A percentile compares a stretch with the other conserved stretches of the same genome.
These are phyloP conservation scores for Falco peregrinus DNA, from an alignment of 2,797 vertebrate genomes.

Conservation along the genomic window DNA sequence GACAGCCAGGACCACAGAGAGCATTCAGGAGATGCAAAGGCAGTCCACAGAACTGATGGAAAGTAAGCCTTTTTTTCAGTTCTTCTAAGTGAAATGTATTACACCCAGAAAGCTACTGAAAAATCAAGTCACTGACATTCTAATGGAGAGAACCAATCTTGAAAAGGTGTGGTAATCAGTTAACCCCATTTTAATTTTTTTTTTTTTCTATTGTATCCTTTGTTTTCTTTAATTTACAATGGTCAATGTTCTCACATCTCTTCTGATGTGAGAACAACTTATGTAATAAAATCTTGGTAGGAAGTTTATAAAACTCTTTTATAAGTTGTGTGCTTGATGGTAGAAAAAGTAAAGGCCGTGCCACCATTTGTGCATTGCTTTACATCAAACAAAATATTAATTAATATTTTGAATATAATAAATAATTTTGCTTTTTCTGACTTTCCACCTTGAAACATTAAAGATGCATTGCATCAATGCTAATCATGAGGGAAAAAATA, in stretches of 20 bases:
- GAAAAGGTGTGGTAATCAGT: not conserved
- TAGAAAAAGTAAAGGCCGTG: not conserved
- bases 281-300: not conserved
- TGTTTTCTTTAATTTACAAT: fast-evolving
- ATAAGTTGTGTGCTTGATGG: not conserved
- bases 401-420: not conserved
- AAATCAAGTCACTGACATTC: not conserved
- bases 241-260: not conserved
- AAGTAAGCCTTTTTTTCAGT: not conserved
- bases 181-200: not conserved
- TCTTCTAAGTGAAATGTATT: not conserved
- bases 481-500: not conserved
- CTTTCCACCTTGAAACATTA: not conserved
- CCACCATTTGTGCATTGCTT: not conserved
- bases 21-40: not conserved
- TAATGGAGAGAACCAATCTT: not conserved
- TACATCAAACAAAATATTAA: not conserved
- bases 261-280: not conserved
- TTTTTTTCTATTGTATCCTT: not conserved
- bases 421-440: not conserved
- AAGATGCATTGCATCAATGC: not conserved
- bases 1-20: not conserved
- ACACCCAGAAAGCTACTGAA: not conserved
- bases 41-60: not conserved
- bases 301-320: not conserved